Percentiles rank a stretch among this genome's conserved stretches.
These are phyloP conservation scores for Oryzias woworae DNA, from an alignment of 2,113 vertebrate species.

Conservation along the genomic window DNA sequence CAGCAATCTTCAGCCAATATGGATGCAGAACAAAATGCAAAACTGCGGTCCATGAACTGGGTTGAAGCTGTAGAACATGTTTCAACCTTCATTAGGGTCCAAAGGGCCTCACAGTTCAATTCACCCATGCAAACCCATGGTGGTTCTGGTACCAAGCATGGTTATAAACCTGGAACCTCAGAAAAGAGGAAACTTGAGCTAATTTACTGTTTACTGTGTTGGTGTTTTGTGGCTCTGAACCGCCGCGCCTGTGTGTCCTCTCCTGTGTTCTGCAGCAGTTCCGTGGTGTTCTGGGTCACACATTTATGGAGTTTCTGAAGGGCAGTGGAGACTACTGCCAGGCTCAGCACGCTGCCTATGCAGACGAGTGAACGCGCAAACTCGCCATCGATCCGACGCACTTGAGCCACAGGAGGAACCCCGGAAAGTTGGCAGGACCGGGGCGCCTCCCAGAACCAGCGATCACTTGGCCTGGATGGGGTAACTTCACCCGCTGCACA, in stretches of 20 bases:
- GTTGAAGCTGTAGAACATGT: too few species aligned
- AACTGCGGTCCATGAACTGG: too few species aligned
- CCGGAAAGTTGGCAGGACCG: conserved; percentile 77
- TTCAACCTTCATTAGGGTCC: too few species aligned
- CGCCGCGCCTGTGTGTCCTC: not conserved
- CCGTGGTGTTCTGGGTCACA: conserved; percentile 99
- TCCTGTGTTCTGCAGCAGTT: conserved; percentile 89
- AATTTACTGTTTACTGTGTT: too few species aligned
- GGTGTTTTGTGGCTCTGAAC: not conserved
- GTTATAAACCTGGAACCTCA: too few species aligned
- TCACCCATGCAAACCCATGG: too few species aligned
- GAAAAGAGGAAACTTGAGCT: too few species aligned
- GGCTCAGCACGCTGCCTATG: conserved; percentile 99
- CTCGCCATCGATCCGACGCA: conserved; percentile 85
- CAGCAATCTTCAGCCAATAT: too few species aligned
- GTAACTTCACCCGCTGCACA: conserved; percentile 92
- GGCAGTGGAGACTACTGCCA: conserved; percentile 99
- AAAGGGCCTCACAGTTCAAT: too few species aligned
- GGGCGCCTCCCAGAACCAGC: conserved; percentile 84
- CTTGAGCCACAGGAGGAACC: conserved; percentile 77
- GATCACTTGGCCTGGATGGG: conserved; percentile 95
- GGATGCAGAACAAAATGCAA: too few species aligned
- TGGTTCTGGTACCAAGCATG: too few species aligned
- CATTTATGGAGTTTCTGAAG: conserved; percentile 99
- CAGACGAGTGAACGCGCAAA: conserved; percentile 98